Percentiles rank a stretch among this genome's conserved stretches.
Conservation (phyloP, 1,140 invertebrate genomes). For the roundworm (Caenorhabditis elegans) region WBcel235 BX284602.5:8267501-8268000, state of each 20-base stretch:
- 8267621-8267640: constrained; percentile 41
- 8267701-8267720: too few relatives aligned
- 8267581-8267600: constrained; percentile 9
- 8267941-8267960: not conserved
- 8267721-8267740: too few relatives aligned
- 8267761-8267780: not conserved
- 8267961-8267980: not conserved
- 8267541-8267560: constrained; percentile 42
- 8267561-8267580: constrained; percentile 9
- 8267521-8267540: constrained; percentile 46
- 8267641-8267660: constrained; percentile 5
- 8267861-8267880: not conserved
- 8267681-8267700: too few relatives aligned
- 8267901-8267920: not conserved
- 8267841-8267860: constrained; percentile 32
- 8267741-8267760: constrained; percentile 28
- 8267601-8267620: constrained; percentile 16
- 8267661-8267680: constrained; percentile 5
- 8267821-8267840: constrained; percentile 16
- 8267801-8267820: constrained; percentile 21
- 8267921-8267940: not conserved
- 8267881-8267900: not conserved
- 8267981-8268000: not conserved
- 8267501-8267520: constrained; percentile 55
- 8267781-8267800: constrained; percentile 41